A percentile compares a stretch with the other conserved stretches of the same genome.
Conservation (phyloP, 2,797 vertebrate species). For the Steatocranus sp. region DNA sequence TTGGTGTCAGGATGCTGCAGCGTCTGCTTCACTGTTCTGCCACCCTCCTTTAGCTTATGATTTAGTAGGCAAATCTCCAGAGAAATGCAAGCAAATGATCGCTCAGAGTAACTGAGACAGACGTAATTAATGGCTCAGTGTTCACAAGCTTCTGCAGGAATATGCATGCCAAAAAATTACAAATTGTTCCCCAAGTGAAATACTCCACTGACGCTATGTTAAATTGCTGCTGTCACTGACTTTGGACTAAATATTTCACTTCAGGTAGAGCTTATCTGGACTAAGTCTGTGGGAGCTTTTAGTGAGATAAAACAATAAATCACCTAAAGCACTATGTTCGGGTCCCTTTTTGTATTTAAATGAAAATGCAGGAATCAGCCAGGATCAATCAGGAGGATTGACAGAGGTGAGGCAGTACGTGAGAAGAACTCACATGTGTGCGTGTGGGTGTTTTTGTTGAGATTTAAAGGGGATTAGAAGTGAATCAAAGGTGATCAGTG, state of each 20-base stretch:
- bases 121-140: constrained; percentile 37
- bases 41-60: constrained; percentile 27
- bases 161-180: constrained; percentile 7
- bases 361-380: background rate
- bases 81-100: constrained; percentile 29
- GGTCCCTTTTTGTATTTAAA: constrained; percentile 1
- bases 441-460: background rate
- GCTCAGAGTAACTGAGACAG: constrained; percentile 20
- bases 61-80: constrained; percentile 13
- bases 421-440: background rate
- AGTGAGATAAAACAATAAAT: constrained; percentile 22
- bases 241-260: constrained; percentile 26
- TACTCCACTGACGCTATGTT: background rate
- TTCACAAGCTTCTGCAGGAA: constrained; percentile 21
- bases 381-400: background rate
- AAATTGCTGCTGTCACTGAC: constrained; percentile 25
- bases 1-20: background rate
- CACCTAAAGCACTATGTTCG: background rate
- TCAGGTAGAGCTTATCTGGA: constrained; percentile 1
- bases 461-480: background rate
- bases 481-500: background rate
- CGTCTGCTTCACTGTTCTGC: constrained; percentile 1
- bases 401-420: background rate
- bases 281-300: background rate
- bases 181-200: constrained; percentile 30